Percentiles rank a stretch among this genome's conserved stretches.
Conservation (phyloP, 2,888 invertebrate genomes). For the Heteromyza rotundicornis region DNA sequence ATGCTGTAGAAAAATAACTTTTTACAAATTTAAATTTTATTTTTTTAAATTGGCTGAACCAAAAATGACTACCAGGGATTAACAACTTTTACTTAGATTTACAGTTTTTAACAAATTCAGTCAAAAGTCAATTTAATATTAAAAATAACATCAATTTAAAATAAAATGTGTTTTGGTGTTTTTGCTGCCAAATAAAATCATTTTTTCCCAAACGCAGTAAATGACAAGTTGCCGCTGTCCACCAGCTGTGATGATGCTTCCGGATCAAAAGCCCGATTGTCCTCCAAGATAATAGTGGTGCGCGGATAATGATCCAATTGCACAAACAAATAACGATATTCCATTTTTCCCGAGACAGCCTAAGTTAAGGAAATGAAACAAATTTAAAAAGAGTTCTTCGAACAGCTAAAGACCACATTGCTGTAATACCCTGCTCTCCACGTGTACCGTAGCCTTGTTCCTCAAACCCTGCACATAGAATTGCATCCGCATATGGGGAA, state of each 20-base stretch:
- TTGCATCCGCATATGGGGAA: constrained; percentile 83
- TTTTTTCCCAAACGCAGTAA: not conserved
- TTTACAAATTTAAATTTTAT: too few species aligned
- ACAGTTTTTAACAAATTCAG: too few species aligned
- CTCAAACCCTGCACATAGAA: constrained; percentile 87
- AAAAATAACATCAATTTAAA: too few species aligned
- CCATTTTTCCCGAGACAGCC: constrained; percentile 77
- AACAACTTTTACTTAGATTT: too few species aligned
- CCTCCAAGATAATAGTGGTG: constrained; percentile 79
- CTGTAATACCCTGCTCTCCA: constrained; percentile 83
- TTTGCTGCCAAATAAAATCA: constrained; percentile 31
- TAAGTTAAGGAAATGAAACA: constrained; percentile 53
- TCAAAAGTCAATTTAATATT: too few species aligned
- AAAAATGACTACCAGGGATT: too few species aligned
- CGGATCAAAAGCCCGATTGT: constrained; percentile 68
- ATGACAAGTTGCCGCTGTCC: not conserved
- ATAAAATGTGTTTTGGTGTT: constrained; percentile 24
- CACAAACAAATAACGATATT: constrained; percentile 83
- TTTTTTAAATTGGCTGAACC: too few species aligned
- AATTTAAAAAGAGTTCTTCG: not conserved
- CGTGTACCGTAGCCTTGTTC: constrained; percentile 81
- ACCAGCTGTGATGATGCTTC: constrained; percentile 26
- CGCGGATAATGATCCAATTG: constrained; percentile 80
- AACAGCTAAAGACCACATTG: not conserved
- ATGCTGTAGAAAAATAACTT: too few species aligned